Percentiles rank a stretch among this genome's conserved stretches.
These are phyloP conservation scores for Herminia tarsipennalis DNA, from an alignment of 2,888 invertebrate genomes.

Conservation along the genomic window DNA sequence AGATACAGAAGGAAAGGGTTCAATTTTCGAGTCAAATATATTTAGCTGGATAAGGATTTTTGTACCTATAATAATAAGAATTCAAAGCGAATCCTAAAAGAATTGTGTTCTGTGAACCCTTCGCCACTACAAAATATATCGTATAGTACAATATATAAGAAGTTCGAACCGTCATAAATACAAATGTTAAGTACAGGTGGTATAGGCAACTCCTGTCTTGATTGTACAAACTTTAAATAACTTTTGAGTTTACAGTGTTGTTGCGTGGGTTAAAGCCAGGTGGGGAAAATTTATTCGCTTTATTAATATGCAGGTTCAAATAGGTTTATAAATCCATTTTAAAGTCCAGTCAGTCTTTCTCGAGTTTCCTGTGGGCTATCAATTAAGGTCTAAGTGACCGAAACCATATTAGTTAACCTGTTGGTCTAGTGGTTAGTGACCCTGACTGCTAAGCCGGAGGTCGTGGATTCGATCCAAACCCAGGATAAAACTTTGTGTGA, in stretches of 20 bases:
- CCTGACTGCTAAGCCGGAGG: too few relatives aligned
- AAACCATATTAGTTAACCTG: too few relatives aligned
- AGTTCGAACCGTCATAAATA: slow-evolving; percentile 20
- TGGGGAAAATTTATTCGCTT: slow-evolving; percentile 43
- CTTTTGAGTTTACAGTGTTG: slow-evolving; percentile 40
- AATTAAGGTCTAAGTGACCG: too few relatives aligned
- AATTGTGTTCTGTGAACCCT: too few relatives aligned
- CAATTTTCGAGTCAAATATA: too few relatives aligned
- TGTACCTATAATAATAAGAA: too few relatives aligned
- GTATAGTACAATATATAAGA: slow-evolving; percentile 12
- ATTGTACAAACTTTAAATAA: slow-evolving; percentile 43
- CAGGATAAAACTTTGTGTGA: too few relatives aligned
- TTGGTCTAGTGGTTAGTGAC: too few relatives aligned
- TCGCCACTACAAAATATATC: background rate
- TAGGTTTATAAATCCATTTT: slow-evolving; percentile 36
- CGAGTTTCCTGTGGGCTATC: slow-evolving; percentile 17
- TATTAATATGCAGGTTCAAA: slow-evolving; percentile 39
- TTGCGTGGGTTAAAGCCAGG: slow-evolving; percentile 37
- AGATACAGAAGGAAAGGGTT: too few relatives aligned
- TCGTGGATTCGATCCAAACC: too few relatives aligned
- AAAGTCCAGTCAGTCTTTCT: slow-evolving; percentile 24
- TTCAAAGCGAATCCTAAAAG: too few relatives aligned
- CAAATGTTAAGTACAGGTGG: slow-evolving; percentile 23
- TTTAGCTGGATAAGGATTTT: too few relatives aligned
- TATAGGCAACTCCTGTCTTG: slow-evolving; percentile 27